Base-by-base conservation (phyloP, 2,888 invertebrate species). In the Drosophila helvetica region DNA sequence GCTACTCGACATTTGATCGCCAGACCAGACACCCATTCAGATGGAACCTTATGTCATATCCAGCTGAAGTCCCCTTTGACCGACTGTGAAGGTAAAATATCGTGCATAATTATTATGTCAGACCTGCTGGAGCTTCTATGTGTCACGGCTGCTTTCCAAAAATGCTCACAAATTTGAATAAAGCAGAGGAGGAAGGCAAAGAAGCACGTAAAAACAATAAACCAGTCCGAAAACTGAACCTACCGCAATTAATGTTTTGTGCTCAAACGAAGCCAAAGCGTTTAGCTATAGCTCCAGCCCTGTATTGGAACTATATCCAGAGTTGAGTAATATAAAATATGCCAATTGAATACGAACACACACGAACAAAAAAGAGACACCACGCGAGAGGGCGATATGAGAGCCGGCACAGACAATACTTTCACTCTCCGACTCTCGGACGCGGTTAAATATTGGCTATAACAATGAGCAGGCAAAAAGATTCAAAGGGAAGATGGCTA, bases 51-150 rank as follows among this genome's bases (percentile, higher is more conserved):
- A 88, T 83, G 77, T 85, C 84, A 84, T 67, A 57, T 59, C 56
- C 69, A 62, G 61, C 57, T 60, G 74, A 76, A 79, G 78, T 53
- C 60, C 71, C 71, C 69, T 53, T 66, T 75, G 80, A 77, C 66
- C 71, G 74, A 77, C 71, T 78, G 83, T 62, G 71, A 75, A 75
- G 78, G 70, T 74, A 78, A 72, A 75, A 69, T 74, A 65, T 72
- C 70, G 69, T 78, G 75, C 79, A 88, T 86, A 88, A 83, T 88
- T 83, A 85, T 85, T 85, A 85, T 88, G 85, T 86, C 88, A 85
- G 88, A 71, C 65, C 55, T 45, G 50, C 22, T 57, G 53, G 38
- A 7, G 56, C 69, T 66, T 66, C 64, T 54, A 58, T 59, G 25
- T 60, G 25, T 47, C 51, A n/a, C 25, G 15, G 38, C 54, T 58